Conservation (phyloP, 2,113 vertebrate species). For the Sorex araneus region DNA sequence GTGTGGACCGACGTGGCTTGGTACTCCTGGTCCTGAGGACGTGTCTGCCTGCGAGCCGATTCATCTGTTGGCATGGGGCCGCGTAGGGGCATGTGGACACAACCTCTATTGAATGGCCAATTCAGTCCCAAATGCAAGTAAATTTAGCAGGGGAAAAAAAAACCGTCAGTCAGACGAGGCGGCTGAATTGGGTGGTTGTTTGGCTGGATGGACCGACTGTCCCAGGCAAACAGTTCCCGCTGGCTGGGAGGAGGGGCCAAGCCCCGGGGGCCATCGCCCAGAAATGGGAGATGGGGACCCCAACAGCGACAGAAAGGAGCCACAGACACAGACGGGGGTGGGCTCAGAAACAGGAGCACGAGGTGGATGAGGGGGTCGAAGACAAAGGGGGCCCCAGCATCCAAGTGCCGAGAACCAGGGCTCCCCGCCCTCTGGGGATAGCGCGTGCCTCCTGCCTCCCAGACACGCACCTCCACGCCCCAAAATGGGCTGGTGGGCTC, state of each 20-base stretch:
- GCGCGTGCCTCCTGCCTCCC: not conserved
- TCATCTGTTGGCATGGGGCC: constrained; percentile 58
- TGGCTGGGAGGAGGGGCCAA: not conserved
- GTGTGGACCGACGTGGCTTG: not conserved
- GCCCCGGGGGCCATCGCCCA: not conserved
- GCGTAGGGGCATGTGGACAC: constrained; percentile 71
- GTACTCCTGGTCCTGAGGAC: not conserved
- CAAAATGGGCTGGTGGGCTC: no score
- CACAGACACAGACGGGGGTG: not conserved
- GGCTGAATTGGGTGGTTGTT: constrained; percentile 84
- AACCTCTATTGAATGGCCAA: constrained; percentile 80
- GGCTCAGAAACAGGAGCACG: not conserved
- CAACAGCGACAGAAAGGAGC: not conserved
- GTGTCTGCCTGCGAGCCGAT: constrained; percentile 23
- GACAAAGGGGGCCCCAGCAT: not conserved
- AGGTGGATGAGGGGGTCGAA: fast-evolving
- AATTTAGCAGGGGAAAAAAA: constrained; percentile 80
- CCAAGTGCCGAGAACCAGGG: fast-evolving
- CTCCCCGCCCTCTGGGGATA: not conserved
- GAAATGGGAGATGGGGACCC: constrained; percentile 17
- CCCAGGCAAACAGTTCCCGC: constrained; percentile 69
- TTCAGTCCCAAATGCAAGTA: constrained; percentile 83
- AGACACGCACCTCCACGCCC: not conserved
- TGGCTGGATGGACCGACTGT: constrained; percentile 80
- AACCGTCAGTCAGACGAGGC: constrained; percentile 73